These are phyloP conservation scores for Periplaneta americana DNA, from an alignment of 1,140 invertebrate genomes.

Conservation along the genomic window DNA sequence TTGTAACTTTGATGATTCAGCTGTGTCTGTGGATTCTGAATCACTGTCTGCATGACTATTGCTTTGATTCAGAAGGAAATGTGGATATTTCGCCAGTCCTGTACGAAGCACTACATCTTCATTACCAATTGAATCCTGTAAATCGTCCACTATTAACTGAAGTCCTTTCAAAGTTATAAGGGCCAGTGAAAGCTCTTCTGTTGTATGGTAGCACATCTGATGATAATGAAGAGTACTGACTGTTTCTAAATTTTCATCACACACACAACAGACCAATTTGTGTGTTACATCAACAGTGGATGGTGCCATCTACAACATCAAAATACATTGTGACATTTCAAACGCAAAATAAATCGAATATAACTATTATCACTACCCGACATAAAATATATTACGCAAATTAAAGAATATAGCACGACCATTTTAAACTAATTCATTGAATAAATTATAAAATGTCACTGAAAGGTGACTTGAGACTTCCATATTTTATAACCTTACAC, in stretches of 20 bases:
- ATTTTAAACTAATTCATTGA: too few relatives aligned
- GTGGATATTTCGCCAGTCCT: neutral
- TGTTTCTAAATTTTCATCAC: neutral
- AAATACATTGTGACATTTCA: neutral
- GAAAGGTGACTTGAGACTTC: too few relatives aligned
- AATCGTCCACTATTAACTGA: neutral
- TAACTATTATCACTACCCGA: too few relatives aligned
- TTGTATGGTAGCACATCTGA: conserved; percentile 19
- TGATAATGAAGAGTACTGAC: conserved; percentile 13
- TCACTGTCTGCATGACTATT: neutral
- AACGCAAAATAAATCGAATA: too few relatives aligned
- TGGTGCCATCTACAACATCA: conserved; percentile 1
- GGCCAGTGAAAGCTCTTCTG: conserved; percentile 20
- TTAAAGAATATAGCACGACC: too few relatives aligned
- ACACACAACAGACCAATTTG: conserved; percentile 13
- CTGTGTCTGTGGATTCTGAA: neutral
- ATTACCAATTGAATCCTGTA: neutral
- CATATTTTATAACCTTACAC: too few relatives aligned
- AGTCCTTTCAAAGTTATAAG: conserved; percentile 8
- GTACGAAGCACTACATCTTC: neutral
- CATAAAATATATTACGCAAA: too few relatives aligned
- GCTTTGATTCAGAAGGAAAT: neutral
- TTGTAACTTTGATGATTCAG: neutral
- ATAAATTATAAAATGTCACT: too few relatives aligned
- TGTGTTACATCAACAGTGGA: neutral